phyloP scores from a whole-genome alignment of 2,888 invertebrate genomes.

The Luperina testacea region DNA sequence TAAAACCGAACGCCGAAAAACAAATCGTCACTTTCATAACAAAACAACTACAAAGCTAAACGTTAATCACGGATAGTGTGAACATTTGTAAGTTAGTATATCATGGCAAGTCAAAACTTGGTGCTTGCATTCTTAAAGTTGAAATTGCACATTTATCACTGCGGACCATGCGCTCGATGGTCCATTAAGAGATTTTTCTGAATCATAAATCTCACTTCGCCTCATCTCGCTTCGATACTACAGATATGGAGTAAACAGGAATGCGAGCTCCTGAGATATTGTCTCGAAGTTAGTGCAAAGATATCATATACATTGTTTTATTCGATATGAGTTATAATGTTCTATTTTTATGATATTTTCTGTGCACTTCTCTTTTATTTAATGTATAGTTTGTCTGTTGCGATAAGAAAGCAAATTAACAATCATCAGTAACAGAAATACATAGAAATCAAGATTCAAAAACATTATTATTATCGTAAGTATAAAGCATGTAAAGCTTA shows the following conservation, averaged over 20 bases:
- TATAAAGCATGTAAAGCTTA: not conserved
- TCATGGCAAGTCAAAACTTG: constrained; percentile 88
- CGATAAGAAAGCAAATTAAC: not conserved
- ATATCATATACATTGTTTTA: constrained; percentile 64
- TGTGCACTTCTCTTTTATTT: constrained; percentile 6
- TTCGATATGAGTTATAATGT: constrained; percentile 49
- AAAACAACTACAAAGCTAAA: constrained; percentile 58
- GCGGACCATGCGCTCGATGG: constrained; percentile 84
- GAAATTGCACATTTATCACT: constrained; percentile 90
- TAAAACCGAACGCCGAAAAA: constrained; percentile 25
- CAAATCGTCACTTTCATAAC: constrained; percentile 42
- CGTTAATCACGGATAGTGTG: constrained; percentile 78
- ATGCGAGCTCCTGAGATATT: constrained; percentile 70
- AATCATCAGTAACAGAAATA: not conserved
- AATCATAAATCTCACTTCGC: constrained; percentile 89
- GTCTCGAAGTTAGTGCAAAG: constrained; percentile 63
- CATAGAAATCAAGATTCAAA: not conserved
- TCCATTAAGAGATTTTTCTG: constrained; percentile 90
- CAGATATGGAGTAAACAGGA: constrained; percentile 85
- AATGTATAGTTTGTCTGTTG: not conserved
- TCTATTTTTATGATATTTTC: constrained; percentile 48
- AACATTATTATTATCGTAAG: not conserved
- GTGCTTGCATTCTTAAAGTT: constrained; percentile 88
- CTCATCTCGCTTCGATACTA: constrained; percentile 87
- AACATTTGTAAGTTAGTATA: constrained; percentile 84